Base-by-base conservation (phyloP, 92 coral and sea anemone genomes). In the Zoanthus sansibaricus region DNA sequence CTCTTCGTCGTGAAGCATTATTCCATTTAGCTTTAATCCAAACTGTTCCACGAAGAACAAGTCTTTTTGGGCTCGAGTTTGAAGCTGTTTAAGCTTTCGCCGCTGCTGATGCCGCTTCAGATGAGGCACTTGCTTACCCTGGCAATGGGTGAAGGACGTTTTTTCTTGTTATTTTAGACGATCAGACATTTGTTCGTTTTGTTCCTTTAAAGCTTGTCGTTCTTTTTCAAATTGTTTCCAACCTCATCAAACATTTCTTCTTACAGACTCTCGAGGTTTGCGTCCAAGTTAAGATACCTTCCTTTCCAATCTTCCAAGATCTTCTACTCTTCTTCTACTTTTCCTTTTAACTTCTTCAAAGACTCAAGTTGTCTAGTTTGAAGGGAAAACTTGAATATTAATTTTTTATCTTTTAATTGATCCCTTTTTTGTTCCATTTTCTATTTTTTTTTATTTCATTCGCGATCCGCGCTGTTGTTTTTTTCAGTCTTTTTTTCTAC, bases 281-380 rank as follows among this genome's bases (percentile, higher is more conserved):
- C 79, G 79, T 78, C 83, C 70, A 83, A 42, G 79, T 90, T 54
- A 16, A 9, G 54, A 70, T 86, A 86, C 69, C 68, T 86, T n/a
- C 31, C 11, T 32, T 37, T 66, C 77, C 75, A 87, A 33, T 83
- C 76, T 12, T 58, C 69, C 64, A 69, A 82, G 31, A 52, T 52
- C 72, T 47, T 44, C 54, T 76, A 86, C 86, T 20, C 11, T 58
- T 14, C 74, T 12, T 13, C 74, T 31, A 31, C 49, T 87, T 83
- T 45, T 37, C 14, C 21, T 3, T 10, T 37, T 10, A 72, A 25
- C 25, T 25, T 25, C 25, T 25, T 25, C 25, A 25, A 25, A 25
- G 25, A 25, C 25, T 25, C 25, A 25, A 25, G 25, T 25, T 25
- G 25, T 7, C 20, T 21, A 45, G 52, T 16, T 15, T 37, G 76